phyloP scores from a whole-genome alignment of 2,797 vertebrate species.

The Sebastes glaucus region DNA sequence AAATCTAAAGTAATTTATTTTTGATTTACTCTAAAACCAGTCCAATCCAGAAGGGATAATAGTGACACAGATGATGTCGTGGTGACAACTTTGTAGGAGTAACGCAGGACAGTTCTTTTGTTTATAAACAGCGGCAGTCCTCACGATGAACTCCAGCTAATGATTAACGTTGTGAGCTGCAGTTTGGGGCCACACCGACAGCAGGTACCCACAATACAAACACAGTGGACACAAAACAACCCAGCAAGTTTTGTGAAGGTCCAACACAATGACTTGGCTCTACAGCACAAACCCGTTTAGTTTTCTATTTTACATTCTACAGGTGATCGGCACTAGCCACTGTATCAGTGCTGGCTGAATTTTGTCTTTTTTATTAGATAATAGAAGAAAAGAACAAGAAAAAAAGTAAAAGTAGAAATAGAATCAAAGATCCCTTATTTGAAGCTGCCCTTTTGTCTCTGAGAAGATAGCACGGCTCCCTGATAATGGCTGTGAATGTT shows the following conservation, averaged over 20 bases:
- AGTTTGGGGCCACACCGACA: neutral
- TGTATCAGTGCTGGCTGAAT: neutral
- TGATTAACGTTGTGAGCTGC: slow-evolving; percentile 43
- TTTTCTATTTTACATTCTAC: neutral
- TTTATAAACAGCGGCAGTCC: slow-evolving; percentile 7
- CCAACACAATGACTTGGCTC: neutral
- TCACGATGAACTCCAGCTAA: slow-evolving; percentile 15
- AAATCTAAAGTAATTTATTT: no score
- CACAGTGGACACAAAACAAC: slow-evolving; percentile 13
- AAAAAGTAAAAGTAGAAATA: neutral
- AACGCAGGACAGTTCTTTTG: neutral
- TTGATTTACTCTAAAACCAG: neutral
- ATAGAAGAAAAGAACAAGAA: neutral
- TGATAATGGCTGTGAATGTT: neutral
- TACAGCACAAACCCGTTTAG: neutral
- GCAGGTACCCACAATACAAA: neutral
- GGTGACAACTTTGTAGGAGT: neutral
- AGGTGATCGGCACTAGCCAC: neutral
- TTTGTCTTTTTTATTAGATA: neutral
- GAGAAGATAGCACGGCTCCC: neutral
- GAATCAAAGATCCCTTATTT: neutral
- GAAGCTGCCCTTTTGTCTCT: neutral
- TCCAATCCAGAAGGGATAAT: neutral
- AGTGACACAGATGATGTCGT: neutral
- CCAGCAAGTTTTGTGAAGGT: neutral